Evolutionary conservation across 2,113 vertebrate genomes (phyloP), one percentile per base, ranked within the genome.

Genomic region (Phodopus roborovskii): DNA sequence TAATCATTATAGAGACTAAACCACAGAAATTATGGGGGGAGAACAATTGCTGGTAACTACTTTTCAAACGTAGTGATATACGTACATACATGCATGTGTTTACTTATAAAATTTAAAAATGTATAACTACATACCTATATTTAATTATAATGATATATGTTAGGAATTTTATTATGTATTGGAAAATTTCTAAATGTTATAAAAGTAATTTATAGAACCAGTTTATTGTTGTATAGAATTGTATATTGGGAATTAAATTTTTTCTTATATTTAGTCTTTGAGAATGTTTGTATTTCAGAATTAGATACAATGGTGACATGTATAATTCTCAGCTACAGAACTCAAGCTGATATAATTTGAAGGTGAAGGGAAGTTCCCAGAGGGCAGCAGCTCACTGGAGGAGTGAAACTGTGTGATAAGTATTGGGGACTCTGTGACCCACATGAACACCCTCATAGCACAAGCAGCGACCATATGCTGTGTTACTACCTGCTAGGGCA

Each of bases 41-140:
- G 56, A 81, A 84, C 13, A 53, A 17, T 81, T 81, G 2, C 87
- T 79, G 19, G 17, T 91, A 91, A 88, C 75, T 42, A 75, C 58
- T 13, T 53, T 77, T 88, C 48, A 77, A 45, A 74, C 6, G 85
- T 90, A 48, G 13, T 56, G 71, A 26, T 30, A 73, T 36, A 88
- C 33, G 42, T 77, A 17, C 16, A 68, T 74, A 85, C 26, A 50
- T 73, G 10, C 9, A 77, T 71, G 17, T 39, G 90, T 88, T 94
- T 26, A 83, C 60, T 88, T 88, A n/a, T n/a, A 94, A 73, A 62
- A 66, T 33, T 39, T 71, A 90, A 86, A 92, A 50, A 50, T 85
- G 26, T 64, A 50, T 68, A 36, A 50, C 30, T 50, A 24, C 53
- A 70, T n/a, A 70, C 5, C 26, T 28, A 48, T 33, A 48, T 85